phyloP scores from a whole-genome alignment of 2,797 vertebrate genomes.

The Pteropus rufus region DNA sequence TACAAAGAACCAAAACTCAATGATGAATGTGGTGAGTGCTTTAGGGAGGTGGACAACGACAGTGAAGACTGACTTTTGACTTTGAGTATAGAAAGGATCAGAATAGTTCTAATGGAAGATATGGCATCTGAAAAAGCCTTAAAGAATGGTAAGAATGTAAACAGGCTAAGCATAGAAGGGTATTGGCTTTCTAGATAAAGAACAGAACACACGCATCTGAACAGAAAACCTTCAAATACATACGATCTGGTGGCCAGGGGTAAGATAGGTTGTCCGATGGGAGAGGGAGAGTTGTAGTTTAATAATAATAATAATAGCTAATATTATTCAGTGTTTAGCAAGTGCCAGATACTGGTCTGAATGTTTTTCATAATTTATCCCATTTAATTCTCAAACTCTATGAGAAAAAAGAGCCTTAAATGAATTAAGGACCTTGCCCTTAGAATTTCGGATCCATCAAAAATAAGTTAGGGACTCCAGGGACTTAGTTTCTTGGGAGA shows the following conservation, averaged over 20 bases:
- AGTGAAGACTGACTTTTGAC: not conserved
- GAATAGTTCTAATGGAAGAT: not conserved
- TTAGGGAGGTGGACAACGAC: no score
- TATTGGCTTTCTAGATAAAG: not conserved
- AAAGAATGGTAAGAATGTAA: not conserved
- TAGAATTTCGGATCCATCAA: not conserved
- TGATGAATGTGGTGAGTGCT: not conserved
- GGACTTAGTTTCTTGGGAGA: not conserved
- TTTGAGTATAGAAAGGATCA: not conserved
- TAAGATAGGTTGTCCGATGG: not conserved
- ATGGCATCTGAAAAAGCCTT: not conserved
- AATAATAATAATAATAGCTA: not conserved
- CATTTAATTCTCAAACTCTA: not conserved
- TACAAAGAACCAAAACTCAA: not conserved
- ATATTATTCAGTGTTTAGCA: not conserved
- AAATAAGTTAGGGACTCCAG: not conserved
- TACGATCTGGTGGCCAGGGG: not conserved
- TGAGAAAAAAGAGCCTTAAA: slow-evolving; percentile 11
- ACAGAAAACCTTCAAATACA: not conserved
- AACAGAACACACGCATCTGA: not conserved
- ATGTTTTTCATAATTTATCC: not conserved
- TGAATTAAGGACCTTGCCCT: slow-evolving; percentile 22
- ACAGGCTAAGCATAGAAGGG: not conserved
- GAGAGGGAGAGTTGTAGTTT: not conserved
- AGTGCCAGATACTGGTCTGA: not conserved